Evolutionary conservation across 2,113 vertebrate species (phyloP), one percentile per base, ranked within the genome.

Genomic region (Catharus bicknelli): DNA sequence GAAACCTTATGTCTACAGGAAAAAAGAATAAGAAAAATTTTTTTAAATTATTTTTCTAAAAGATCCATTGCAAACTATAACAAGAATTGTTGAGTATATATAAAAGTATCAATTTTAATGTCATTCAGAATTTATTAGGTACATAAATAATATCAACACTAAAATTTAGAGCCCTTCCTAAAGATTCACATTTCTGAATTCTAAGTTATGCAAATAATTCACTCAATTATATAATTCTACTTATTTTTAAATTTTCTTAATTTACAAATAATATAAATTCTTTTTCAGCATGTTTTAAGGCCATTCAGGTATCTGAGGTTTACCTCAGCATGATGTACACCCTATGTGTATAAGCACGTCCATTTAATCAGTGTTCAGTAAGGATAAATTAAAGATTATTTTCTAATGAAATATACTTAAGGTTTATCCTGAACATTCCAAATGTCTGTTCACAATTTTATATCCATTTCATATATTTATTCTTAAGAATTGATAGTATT

Each of bases 31-130:
- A 40, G 2, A 50, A 47, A 77, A 27, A 5, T 18, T 8, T 10
- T n/a, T 57, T 42, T 11, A 10, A 36, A 36, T 11, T 0, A 14
- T 43, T 13, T 67, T 82, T 45, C 9, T 34, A 36, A 79, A 84
- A 59, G 27, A 4, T 0, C 0, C 0, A 9, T 18, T 38, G 3
- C 14, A 64, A 79, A 47, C 1, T 32, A 1, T 12, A 40, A 3
- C 2, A 21, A 19, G 16, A 48, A 61, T 21, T 63, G 15, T 20
- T n/a, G 4, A 4, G 1, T 0, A 34, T 67, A 68, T 51, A 10
- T 11, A n/a, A 72, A 86, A 63, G 42, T n/a, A 55, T 0, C 1
- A 32, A 18, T 36, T 74, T 7, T 62, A 54, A 29, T 29, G 5
- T 42, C 1, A 36, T 69, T 63, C 7, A 43, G 14, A 64, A 2